A percentile compares a stretch with the other conserved stretches of the same genome.
These are phyloP conservation scores for Anabas testudineus DNA, from an alignment of 2,797 vertebrate genomes.

Conservation along the genomic window DNA sequence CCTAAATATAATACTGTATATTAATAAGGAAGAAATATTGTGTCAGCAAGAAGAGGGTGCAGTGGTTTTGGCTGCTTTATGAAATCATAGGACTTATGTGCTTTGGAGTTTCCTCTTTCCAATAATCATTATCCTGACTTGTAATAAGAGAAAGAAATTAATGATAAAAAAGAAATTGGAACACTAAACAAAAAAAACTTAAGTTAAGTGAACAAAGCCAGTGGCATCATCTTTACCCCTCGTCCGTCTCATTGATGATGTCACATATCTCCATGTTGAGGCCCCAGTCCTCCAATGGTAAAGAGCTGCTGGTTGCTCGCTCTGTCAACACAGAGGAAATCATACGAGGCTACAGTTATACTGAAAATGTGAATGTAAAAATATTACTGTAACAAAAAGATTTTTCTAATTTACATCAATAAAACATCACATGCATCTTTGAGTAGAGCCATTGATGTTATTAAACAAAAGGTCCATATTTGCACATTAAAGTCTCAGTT, in stretches of 20 bases:
- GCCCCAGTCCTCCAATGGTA: conserved; percentile 93
- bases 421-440: not conserved
- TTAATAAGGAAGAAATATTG: not conserved
- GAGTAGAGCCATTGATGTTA: not conserved
- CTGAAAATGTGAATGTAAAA: not conserved
- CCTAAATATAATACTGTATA: not conserved
- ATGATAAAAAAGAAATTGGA: not conserved
- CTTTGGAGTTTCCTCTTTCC: not conserved
- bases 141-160: not conserved
- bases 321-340: conserved; percentile 80
- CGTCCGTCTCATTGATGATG: conserved; percentile 98
- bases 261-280: conserved; percentile 99
- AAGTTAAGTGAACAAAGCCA: not conserved
- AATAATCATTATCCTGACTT: not conserved
- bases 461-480: not conserved
- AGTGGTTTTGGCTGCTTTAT: not conserved
- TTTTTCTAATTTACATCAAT: not conserved
- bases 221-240: conserved; percentile 86
- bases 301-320: conserved; percentile 88
- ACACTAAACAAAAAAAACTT: not conserved
- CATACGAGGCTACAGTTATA: not conserved
- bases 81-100: not conserved
- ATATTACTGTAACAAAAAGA: not conserved
- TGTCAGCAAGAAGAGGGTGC: not conserved
- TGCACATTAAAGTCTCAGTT: not conserved